Percentiles rank a stretch among this genome's conserved stretches.
Evolutionary conservation across 2,113 vertebrate genomes (phyloP).

Genomic region (Chiloscyllium plagiosum): DNA sequence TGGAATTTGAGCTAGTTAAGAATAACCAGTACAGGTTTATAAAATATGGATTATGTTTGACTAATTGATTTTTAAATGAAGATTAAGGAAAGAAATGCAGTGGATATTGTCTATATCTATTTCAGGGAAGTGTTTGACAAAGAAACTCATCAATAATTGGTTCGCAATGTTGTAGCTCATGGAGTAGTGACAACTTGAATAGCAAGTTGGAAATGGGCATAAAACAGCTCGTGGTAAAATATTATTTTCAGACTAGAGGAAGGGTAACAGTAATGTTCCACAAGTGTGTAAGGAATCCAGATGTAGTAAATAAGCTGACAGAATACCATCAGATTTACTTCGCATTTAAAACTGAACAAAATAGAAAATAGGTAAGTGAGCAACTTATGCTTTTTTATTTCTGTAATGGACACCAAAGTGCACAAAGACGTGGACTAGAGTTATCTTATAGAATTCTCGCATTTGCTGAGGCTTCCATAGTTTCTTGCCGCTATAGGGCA

Average conservation of each 20-base stretch:
- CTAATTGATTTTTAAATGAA: not conserved
- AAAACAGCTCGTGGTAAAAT: not conserved
- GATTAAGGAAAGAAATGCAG: not conserved
- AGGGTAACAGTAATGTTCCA: no score
- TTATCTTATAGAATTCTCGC: not conserved
- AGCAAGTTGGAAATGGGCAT: not conserved
- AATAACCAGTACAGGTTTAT: no score
- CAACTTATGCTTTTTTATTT: not conserved
- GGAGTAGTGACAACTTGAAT: not conserved
- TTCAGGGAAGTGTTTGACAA: not conserved
- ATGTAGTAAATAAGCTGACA: not conserved
- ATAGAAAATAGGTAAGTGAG: not conserved
- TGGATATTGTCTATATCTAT: not conserved
- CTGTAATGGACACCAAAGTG: not conserved
- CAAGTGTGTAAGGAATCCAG: not conserved
- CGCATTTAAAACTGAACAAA: not conserved
- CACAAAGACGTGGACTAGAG: not conserved
- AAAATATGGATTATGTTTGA: not conserved
- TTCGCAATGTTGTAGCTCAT: not conserved
- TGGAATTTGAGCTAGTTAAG: not conserved
- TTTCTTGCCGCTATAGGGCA: not conserved
- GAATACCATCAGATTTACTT: not conserved
- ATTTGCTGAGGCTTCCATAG: not conserved
- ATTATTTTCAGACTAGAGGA: not conserved
- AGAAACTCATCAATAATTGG: not conserved